Percentiles rank a stretch among this genome's conserved stretches.
Evolutionary conservation across 2,888 invertebrate genomes (phyloP).

Genomic region (Sminthurides aquaticus): DNA sequence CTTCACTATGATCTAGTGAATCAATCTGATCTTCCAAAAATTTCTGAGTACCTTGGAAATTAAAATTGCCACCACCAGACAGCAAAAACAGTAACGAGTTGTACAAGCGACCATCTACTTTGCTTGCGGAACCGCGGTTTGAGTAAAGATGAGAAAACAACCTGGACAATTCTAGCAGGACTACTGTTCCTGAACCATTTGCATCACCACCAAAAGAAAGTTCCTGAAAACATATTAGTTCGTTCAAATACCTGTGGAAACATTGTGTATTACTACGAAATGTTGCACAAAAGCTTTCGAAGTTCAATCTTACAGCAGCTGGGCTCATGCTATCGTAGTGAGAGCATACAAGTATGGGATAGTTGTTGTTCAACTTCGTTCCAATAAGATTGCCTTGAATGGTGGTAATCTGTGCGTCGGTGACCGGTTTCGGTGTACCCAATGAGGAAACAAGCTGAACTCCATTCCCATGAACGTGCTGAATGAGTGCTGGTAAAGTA

Average conservation of each 20-base stretch:
- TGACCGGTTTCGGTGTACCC: conserved; percentile 60
- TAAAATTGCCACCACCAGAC: conserved; percentile 83
- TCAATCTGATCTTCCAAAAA: conserved; percentile 93
- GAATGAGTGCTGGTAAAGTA: conserved; percentile 59
- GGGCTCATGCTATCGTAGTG: conserved; percentile 87
- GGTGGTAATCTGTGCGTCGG: conserved; percentile 76
- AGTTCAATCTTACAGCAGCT: conserved; percentile 63
- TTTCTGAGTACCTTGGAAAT: conserved; percentile 90
- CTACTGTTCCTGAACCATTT: conserved; percentile 83
- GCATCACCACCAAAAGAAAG: conserved; percentile 83
- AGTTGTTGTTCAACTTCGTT: conserved; percentile 61
- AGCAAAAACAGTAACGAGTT: conserved; percentile 71
- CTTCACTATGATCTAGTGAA: conserved; percentile 45
- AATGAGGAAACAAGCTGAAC: conserved; percentile 84
- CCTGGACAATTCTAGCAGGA: conserved; percentile 77
- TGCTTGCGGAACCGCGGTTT: conserved; percentile 54
- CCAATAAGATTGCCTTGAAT: conserved; percentile 77
- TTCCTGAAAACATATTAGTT: conserved; percentile 57
- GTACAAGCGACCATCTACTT: conserved; percentile 56
- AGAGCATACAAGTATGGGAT: conserved; percentile 78
- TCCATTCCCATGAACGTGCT: conserved; percentile 85
- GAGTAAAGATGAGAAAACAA: conserved; percentile 81
- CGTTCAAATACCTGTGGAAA: too few relatives aligned
- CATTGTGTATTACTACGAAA: not conserved
- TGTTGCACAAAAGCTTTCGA: too few relatives aligned